Evolutionary conservation across 2,797 vertebrate genomes (phyloP).

Genomic region (Vultur gryphus): DNA sequence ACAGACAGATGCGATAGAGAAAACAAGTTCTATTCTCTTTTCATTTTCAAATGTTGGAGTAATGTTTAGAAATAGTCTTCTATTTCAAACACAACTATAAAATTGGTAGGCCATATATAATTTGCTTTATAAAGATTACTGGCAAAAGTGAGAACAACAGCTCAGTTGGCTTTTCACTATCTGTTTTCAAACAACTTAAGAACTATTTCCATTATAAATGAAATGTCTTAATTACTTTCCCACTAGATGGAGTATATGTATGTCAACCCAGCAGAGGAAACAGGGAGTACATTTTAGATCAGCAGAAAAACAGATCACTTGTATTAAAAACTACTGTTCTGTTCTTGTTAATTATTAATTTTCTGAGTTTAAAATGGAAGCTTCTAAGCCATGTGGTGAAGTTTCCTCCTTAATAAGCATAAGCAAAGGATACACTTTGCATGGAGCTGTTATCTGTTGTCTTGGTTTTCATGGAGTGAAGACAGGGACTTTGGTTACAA

Average conservation of each 20-base stretch:
- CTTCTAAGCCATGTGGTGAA: background rate
- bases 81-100: background rate
- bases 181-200: background rate
- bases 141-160: background rate
- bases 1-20: background rate
- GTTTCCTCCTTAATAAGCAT: background rate
- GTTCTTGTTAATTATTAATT: background rate
- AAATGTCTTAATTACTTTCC: background rate
- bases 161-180: background rate
- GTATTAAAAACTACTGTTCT: background rate
- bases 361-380: background rate
- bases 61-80: background rate
- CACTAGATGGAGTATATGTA: slow-evolving; percentile 30
- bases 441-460: background rate
- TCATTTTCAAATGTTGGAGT: background rate
- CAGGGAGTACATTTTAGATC: background rate
- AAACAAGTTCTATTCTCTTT: background rate
- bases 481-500: background rate
- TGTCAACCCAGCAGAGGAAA: background rate
- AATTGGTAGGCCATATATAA: background rate
- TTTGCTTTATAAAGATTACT: background rate
- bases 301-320: background rate
- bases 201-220: background rate
- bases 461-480: background rate
- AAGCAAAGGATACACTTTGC: background rate